Conservation (phyloP, 2,113 vertebrate species). For the Peromyscus maniculatus region DNA sequence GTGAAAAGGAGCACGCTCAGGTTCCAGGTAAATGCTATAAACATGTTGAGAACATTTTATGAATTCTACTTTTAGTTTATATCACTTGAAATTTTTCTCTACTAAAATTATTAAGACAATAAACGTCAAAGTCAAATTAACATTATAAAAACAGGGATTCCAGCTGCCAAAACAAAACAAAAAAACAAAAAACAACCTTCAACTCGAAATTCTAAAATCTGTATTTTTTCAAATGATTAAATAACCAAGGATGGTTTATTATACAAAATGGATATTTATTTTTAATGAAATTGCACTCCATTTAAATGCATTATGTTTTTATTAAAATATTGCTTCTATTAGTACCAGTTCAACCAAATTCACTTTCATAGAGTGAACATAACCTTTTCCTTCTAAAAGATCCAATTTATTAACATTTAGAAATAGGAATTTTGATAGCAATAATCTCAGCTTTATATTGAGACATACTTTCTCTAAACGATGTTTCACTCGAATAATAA, state of each 20-base stretch:
- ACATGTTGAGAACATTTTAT: slow-evolving; percentile 18
- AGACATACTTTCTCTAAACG: slow-evolving; percentile 36
- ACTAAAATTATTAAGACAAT: slow-evolving; percentile 28
- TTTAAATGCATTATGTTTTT: slow-evolving; percentile 58
- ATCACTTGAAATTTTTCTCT: slow-evolving; percentile 19
- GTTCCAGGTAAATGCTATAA: slow-evolving; percentile 28
- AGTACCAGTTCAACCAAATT: slow-evolving; percentile 55
- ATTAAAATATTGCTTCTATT: slow-evolving; percentile 52
- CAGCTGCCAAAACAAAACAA: background rate
- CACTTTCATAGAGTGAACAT: background rate
- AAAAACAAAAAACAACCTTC: background rate
- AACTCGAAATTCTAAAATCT: slow-evolving; percentile 53
- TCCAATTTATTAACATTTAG: slow-evolving; percentile 56
- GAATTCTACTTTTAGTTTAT: slow-evolving; percentile 32
- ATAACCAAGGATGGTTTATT: slow-evolving; percentile 43
- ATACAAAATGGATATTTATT: slow-evolving; percentile 22
- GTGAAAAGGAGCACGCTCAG: slow-evolving; percentile 15
- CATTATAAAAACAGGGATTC: slow-evolving; percentile 14
- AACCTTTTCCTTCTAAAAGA: slow-evolving; percentile 23
- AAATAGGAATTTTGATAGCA: slow-evolving; percentile 47
- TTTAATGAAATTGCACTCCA: slow-evolving; percentile 64
- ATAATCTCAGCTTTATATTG: background rate
- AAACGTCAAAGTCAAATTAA: slow-evolving; percentile 27
- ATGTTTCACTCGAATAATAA: slow-evolving; percentile 46
- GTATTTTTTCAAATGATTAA: slow-evolving; percentile 63